Base-by-base conservation (phyloP, 2,113 vertebrate species). In the Geococcyx californianus region DNA sequence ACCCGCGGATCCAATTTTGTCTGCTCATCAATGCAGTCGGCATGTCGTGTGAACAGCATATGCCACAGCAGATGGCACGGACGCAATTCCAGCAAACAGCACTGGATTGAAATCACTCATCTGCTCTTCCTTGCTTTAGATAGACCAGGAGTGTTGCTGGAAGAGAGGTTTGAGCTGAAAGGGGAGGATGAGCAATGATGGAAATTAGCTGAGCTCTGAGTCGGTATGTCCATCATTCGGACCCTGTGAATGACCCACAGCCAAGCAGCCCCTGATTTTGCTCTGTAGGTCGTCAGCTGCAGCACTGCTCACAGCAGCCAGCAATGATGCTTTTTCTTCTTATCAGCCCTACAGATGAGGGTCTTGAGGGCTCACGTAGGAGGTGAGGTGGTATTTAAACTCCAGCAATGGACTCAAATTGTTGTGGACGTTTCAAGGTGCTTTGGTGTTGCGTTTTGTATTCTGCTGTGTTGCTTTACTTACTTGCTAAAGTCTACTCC, bases 31-130 rank as follows among this genome's bases (percentile, higher is more conserved):
- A 14, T 40, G 90, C 88, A 78, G 76, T 13, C 51, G 68, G 82
- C 66, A 23, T n/a, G 68, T 74, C 25, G 74, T 33, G 91, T 14
- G 54, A 93, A 63, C 59, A 72, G 67, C 96, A 94, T 52, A 87
- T 96, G 96, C 83, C 94, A 40, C 47, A 16, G 89, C 96, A 96
- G 96, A 96, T 96, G 96, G 94, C 95, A 83, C 1, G 5, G 80
- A 93, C 90, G 60, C 76, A 66, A 80, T 70, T 84, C 91, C 91
- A 54, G 72, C 11, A 6, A 96, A 38, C 92, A 16, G 92, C 76
- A 9, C 81, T 66, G 68, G 49, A 60, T 44, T 7, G 76, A 80
- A 80, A 94, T 72, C 72, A 8, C 47, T 87, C 76, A 79, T 87
- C 93, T 93, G 70, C 89, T 68, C 36, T 88, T 5, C 38, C 23